Percentiles rank a stretch among this genome's conserved stretches.
These are phyloP conservation scores for Scatophagus argus DNA, from an alignment of 2,113 vertebrate genomes.

Conservation along the genomic window DNA sequence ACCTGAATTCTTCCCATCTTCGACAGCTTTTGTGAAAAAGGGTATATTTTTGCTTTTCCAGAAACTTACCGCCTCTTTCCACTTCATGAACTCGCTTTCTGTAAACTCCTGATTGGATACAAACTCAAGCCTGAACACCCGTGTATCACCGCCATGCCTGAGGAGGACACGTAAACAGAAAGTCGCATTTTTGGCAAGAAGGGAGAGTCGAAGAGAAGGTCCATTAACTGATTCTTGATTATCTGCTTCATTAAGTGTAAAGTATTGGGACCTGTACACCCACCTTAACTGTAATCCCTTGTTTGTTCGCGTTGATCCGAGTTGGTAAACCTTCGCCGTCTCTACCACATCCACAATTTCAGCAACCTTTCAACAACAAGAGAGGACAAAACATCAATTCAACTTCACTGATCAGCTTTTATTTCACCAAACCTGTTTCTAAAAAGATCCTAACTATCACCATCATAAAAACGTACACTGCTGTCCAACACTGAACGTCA, in stretches of 20 bases:
- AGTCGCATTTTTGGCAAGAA: neutral
- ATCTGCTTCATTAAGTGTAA: neutral
- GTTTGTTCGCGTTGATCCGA: slow-evolving; percentile 96
- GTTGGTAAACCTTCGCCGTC: slow-evolving; percentile 97
- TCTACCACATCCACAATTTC: slow-evolving; percentile 98
- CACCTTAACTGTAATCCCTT: slow-evolving; percentile 96
- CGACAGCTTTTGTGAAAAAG: no score
- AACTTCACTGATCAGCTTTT: neutral
- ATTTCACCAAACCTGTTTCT: neutral
- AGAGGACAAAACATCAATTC: neutral
- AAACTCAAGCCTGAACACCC: slow-evolving; percentile 97
- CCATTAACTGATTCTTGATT: neutral
- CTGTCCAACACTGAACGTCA: neutral
- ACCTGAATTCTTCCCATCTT: neutral
- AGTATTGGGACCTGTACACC: neutral
- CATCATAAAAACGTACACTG: no score
- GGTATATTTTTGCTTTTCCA: neutral
- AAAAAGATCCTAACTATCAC: neutral
- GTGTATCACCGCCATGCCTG: slow-evolving; percentile 95
- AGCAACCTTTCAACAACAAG: slow-evolving; percentile 87
- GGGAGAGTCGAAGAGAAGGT: neutral
- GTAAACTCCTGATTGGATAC: slow-evolving; percentile 99
- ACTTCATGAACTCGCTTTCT: slow-evolving; percentile 99
- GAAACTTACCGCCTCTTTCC: slow-evolving; percentile 96
- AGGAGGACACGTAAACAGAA: slow-evolving; percentile 20